A percentile compares a stretch with the other conserved stretches of the same genome.
phyloP scores from a whole-genome alignment of 2,113 vertebrate genomes.

The Paralichthys olivaceus region DNA sequence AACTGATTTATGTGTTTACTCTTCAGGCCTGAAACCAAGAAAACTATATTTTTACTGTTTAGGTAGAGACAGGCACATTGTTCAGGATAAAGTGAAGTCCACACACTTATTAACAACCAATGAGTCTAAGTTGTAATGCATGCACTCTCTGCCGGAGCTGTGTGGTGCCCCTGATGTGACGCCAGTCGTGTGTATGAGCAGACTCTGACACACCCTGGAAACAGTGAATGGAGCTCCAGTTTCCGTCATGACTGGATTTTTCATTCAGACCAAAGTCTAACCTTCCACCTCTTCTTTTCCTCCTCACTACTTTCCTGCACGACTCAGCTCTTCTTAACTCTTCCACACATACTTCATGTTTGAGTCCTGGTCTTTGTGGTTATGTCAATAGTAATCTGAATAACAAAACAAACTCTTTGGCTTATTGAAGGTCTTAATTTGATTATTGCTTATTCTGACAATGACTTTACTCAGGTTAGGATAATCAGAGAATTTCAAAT shows the following conservation, averaged over 20 bases:
- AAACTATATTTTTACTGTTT: not conserved
- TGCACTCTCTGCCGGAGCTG: conserved; percentile 1
- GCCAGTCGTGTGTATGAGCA: conserved; percentile 5
- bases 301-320: not conserved
- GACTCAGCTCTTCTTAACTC: too few species aligned
- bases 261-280: conserved; percentile 38
- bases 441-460: too few species aligned
- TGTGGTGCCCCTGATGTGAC: conserved; percentile 5
- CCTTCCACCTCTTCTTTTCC: conserved; percentile 1
- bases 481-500: too few species aligned
- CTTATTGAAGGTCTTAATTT: too few species aligned
- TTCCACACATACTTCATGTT: too few species aligned
- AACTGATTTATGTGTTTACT: not conserved
- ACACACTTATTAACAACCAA: not conserved
- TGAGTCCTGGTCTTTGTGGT: too few species aligned
- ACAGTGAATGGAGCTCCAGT: conserved; percentile 42
- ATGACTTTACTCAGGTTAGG: too few species aligned
- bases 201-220: conserved; percentile 71
- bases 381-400: too few species aligned
- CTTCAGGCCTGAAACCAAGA: not conserved
- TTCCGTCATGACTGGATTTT: conserved; percentile 45
- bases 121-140: not conserved
- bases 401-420: too few species aligned
- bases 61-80: not conserved
- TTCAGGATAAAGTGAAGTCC: not conserved